Evolutionary conservation across 2,113 vertebrate species (phyloP).

Genomic region (Phoenicopterus ruber): DNA sequence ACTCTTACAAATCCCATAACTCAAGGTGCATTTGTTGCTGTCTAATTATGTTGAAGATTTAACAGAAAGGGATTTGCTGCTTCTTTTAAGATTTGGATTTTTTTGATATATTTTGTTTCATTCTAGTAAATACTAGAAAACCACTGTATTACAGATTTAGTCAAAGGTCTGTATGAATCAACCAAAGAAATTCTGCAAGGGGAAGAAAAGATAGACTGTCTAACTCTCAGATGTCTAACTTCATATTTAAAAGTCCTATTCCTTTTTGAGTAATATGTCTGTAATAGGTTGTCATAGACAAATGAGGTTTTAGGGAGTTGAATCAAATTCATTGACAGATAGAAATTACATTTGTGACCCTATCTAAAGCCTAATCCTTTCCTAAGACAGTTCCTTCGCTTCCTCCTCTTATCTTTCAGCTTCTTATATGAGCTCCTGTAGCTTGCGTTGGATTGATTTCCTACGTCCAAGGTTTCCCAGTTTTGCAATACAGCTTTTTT

Average conservation of each 20-base stretch:
- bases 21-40: neutral
- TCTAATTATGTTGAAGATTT: neutral
- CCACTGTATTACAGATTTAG: neutral
- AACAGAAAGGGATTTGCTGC: neutral
- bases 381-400: neutral
- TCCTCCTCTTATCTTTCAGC: neutral
- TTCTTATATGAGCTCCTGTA: neutral
- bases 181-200: neutral
- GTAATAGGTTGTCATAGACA: neutral
- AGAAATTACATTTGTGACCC: neutral
- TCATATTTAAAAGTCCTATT: neutral
- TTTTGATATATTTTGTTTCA: neutral
- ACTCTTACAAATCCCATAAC: neutral
- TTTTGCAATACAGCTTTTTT: neutral
- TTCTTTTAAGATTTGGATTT: neutral
- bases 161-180: neutral
- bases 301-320: neutral
- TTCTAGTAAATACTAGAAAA: neutral
- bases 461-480: neutral
- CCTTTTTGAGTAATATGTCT: neutral
- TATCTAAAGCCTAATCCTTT: neutral
- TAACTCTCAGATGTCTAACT: neutral
- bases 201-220: neutral
- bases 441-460: neutral
- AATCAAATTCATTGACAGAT: neutral